Evolutionary conservation across 2,797 vertebrate species (phyloP).

Genomic region (Emys orbicularis): DNA sequence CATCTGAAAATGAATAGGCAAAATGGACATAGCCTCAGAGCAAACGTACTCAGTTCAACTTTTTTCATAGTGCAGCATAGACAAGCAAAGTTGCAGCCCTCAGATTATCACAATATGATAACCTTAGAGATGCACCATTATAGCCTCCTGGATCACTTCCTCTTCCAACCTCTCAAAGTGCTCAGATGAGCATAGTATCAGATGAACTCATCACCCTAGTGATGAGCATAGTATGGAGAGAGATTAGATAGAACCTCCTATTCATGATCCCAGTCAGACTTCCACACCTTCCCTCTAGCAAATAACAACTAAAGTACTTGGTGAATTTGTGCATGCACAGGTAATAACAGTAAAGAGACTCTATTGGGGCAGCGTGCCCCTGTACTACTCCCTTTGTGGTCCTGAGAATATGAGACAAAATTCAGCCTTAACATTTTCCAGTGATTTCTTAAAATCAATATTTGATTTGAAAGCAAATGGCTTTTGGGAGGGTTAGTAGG

Average conservation of each 20-base stretch:
- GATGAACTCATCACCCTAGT: not conserved
- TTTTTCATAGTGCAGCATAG: not conserved
- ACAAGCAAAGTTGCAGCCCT: not conserved
- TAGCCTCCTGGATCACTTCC: not conserved
- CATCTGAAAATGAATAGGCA: not conserved
- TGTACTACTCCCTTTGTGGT: not conserved
- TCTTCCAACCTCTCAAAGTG: not conserved
- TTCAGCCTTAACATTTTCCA: not conserved
- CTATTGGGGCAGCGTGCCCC: not conserved
- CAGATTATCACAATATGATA: not conserved
- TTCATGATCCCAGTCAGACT: not conserved
- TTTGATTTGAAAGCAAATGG: conserved; percentile 12
- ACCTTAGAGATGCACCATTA: not conserved
- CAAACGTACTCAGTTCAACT: not conserved
- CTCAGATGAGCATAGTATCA: not conserved
- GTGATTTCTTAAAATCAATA: not conserved
- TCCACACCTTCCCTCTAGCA: not conserved
- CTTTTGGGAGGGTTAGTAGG: not conserved
- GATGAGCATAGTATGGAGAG: not conserved
- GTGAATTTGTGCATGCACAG: not conserved
- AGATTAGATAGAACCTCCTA: not conserved
- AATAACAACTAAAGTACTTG: not conserved
- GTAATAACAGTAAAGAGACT: not conserved
- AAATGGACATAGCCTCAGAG: not conserved
- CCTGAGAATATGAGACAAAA: not conserved